phyloP scores from a whole-genome alignment of 2,888 invertebrate species.

The Dioctria rufipes region DNA sequence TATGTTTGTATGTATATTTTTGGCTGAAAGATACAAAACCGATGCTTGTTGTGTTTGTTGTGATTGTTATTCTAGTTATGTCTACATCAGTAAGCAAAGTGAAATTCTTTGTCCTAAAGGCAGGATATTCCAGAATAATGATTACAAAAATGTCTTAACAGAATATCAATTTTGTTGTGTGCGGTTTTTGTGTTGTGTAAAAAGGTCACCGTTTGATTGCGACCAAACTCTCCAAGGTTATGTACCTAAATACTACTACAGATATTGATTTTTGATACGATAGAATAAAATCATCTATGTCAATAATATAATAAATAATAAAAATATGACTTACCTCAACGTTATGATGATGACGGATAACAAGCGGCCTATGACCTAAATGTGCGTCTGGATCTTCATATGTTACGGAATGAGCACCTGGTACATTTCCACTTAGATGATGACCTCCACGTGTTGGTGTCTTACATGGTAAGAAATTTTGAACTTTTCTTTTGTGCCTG shows the following conservation, averaged over 20 bases:
- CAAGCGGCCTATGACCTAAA: conserved; percentile 73
- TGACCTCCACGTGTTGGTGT: conserved; percentile 76
- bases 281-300: too few relatives aligned
- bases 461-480: conserved; percentile 87
- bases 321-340: conserved; percentile 67
- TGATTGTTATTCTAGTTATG: neutral
- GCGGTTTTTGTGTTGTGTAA: too few relatives aligned
- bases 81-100: neutral
- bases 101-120: conserved; percentile 13
- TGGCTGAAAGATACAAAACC: too few relatives aligned
- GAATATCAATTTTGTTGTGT: too few relatives aligned
- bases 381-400: conserved; percentile 86
- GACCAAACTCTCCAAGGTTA: too few relatives aligned
- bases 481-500: conserved; percentile 91
- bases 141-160: neutral
- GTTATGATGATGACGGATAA: conserved; percentile 72
- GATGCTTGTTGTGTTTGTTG: neutral
- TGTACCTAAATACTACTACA: too few relatives aligned
- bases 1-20: too few relatives aligned
- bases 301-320: neutral
- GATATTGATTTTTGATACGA: too few relatives aligned
- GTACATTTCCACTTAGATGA: conserved; percentile 69
- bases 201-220: too few relatives aligned
- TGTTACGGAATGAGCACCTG: conserved; percentile 75
- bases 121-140: conserved; percentile 27